These are phyloP conservation scores for Oceanodroma leucorhoa DNA, from an alignment of 2,797 vertebrate species.

Conservation along the genomic window DNA sequence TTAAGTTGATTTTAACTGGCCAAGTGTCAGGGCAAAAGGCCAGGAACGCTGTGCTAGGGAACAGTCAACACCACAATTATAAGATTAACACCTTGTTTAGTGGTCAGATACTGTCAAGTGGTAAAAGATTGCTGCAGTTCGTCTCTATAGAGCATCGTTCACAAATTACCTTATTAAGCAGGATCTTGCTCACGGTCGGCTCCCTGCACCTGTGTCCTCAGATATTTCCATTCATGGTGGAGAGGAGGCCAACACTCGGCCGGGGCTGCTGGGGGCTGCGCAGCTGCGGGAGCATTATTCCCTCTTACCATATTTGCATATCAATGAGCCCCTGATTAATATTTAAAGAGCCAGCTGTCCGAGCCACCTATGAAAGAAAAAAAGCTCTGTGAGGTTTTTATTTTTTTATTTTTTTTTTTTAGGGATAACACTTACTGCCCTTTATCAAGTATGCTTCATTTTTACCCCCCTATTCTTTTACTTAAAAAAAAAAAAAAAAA, in stretches of 20 bases:
- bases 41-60: neutral
- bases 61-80: neutral
- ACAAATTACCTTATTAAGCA: slow-evolving; percentile 23
- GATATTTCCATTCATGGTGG: slow-evolving; percentile 43
- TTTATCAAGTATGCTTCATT: slow-evolving; percentile 35
- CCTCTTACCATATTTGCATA: slow-evolving; percentile 68
- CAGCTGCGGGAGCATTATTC: slow-evolving; percentile 75
- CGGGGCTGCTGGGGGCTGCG: neutral
- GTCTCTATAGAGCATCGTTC: slow-evolving; percentile 12
- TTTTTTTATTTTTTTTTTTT: neutral
- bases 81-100: slow-evolving; percentile 36
- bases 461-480: slow-evolving; percentile 5
- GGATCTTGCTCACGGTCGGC: neutral
- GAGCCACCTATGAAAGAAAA: slow-evolving; percentile 52
- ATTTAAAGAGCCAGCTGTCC: slow-evolving; percentile 81
- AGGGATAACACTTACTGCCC: slow-evolving; percentile 50
- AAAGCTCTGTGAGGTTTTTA: slow-evolving; percentile 56
- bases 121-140: neutral
- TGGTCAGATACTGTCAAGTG: neutral
- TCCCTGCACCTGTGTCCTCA: slow-evolving; percentile 64
- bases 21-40: slow-evolving; percentile 39
- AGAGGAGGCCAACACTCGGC: slow-evolving; percentile 13
- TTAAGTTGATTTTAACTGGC: neutral
- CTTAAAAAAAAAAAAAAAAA: neutral
- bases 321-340: slow-evolving; percentile 77